Evolutionary conservation across 2,113 vertebrate genomes (phyloP), one percentile per base, ranked within the genome.

Genomic region (Thamnaconus septentrionalis): DNA sequence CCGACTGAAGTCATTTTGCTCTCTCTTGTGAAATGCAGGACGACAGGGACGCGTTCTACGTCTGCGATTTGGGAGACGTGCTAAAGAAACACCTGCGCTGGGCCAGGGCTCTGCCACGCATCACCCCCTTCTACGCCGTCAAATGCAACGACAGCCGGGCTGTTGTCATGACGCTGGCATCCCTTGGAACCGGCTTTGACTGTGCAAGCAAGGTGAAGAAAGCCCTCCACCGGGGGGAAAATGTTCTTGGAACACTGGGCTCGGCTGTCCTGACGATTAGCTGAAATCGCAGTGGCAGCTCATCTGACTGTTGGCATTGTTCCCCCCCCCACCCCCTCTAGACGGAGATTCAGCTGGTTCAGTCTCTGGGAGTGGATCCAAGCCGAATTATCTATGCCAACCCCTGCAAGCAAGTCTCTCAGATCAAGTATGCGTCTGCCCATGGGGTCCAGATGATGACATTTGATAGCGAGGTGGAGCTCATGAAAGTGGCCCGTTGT

Each of bases 361-460:
- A 98, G 89, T 93, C 93, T 82, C 89, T 95, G 4, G 96, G 96
- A 60, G 96, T 99, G 5, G 91, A 94, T 64, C 92, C 96, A 2
- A 92, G 93, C 71, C 88, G 93, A 87, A 96, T 99, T 67, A 99
- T 99, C 89, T 99, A 98, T 80, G 98, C 97, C 75, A 99, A 99
- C 80, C 98, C 97, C 51, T 99, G 97, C 82, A 99, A 99, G 81
- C 97, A 99, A 91, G 90, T 96, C 39, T 99, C 97, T 66, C 97
- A 99, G 68, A 98, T 99, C 63, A 98, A 98, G 78, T 98, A 98
- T 56, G 97, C 97, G 5, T 94, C 95, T 57, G 92, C 91, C 63
- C 95, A 91, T 2, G 96, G 96, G 18, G 96, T 99, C 58, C 94
- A 94, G 89, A 97, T 95, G 95, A 99, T 99, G 97, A 98, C 97